A percentile compares a stretch with the other conserved stretches of the same genome.
phyloP scores from a whole-genome alignment of 2,797 vertebrate genomes.

The Poecilia picta region DNA sequence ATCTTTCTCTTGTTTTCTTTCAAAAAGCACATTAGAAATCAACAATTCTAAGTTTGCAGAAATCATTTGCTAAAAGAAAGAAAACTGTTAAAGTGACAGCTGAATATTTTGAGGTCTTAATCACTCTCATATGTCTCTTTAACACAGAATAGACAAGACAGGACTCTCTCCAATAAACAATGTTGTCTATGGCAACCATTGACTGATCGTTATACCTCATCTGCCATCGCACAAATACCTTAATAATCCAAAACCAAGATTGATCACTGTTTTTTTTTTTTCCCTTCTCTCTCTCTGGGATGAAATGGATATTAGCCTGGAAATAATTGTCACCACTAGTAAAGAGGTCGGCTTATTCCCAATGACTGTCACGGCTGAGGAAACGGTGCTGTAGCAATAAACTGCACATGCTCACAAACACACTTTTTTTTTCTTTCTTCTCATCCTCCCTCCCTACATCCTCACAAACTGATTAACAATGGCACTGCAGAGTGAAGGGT shows the following conservation, averaged over 20 bases:
- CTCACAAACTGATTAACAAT: slow-evolving; percentile 55
- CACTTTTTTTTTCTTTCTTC: background rate
- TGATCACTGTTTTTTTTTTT: background rate
- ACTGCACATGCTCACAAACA: slow-evolving; percentile 9
- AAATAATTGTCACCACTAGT: slow-evolving; percentile 19
- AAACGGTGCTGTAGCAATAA: background rate
- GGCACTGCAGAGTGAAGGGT: slow-evolving; percentile 51
- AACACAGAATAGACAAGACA: background rate
- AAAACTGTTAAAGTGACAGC: background rate
- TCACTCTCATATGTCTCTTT: background rate
- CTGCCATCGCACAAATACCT: slow-evolving; percentile 18
- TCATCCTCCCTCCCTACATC: slow-evolving; percentile 36
- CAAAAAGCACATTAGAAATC: background rate
- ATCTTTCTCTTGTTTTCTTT: background rate
- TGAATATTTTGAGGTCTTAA: background rate
- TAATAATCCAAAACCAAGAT: slow-evolving; percentile 13
- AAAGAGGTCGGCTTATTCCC: slow-evolving; percentile 26
- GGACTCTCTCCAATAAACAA: background rate
- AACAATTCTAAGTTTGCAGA: background rate
- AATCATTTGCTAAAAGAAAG: background rate
- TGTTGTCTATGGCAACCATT: slow-evolving; percentile 2
- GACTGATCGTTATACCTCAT: background rate
- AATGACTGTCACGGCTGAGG: slow-evolving; percentile 15
- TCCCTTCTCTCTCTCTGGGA: background rate
- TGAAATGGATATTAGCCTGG: slow-evolving; percentile 42